Conservation (phyloP, 2,888 invertebrate genomes). For the Lapara coniferarum region DNA sequence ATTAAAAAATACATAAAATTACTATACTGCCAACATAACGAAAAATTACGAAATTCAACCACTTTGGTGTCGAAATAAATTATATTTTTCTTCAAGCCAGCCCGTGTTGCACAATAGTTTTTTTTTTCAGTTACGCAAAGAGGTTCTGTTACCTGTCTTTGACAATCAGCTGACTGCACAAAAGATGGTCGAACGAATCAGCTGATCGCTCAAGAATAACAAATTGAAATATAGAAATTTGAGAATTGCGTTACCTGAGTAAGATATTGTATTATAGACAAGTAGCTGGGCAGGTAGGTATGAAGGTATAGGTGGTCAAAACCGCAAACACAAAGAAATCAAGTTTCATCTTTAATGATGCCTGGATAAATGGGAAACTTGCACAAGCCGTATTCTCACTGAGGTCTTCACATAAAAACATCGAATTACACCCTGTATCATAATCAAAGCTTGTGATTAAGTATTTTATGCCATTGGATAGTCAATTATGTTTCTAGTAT, state of each 20-base stretch:
- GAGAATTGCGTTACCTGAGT: conserved; percentile 19
- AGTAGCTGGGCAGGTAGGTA: not conserved
- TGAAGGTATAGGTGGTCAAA: not conserved
- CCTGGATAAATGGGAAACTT: not conserved
- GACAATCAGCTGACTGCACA: conserved; percentile 35
- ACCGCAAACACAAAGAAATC: not conserved
- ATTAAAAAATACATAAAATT: conserved; percentile 19
- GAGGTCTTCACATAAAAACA: too few species aligned
- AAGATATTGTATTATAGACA: conserved; percentile 8
- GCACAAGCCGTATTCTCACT: not conserved
- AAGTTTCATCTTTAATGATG: not conserved
- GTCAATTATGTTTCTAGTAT: too few species aligned
- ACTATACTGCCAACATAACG: not conserved
- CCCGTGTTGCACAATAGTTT: conserved; percentile 29
- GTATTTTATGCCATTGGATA: too few species aligned
- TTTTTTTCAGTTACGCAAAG: conserved; percentile 42
- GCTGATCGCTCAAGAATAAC: conserved; percentile 23
- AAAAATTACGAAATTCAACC: conserved; percentile 1
- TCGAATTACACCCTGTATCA: too few species aligned
- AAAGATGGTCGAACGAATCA: conserved; percentile 13
- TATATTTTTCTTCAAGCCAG: conserved; percentile 8
- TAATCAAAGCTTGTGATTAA: too few species aligned
- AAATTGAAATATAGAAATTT: conserved; percentile 16
- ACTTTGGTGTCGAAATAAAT: conserved; percentile 11
- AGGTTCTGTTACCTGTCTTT: conserved; percentile 40